Base-by-base conservation (phyloP, 2,888 invertebrate genomes). In the Lamellibrachia satsuma region DNA sequence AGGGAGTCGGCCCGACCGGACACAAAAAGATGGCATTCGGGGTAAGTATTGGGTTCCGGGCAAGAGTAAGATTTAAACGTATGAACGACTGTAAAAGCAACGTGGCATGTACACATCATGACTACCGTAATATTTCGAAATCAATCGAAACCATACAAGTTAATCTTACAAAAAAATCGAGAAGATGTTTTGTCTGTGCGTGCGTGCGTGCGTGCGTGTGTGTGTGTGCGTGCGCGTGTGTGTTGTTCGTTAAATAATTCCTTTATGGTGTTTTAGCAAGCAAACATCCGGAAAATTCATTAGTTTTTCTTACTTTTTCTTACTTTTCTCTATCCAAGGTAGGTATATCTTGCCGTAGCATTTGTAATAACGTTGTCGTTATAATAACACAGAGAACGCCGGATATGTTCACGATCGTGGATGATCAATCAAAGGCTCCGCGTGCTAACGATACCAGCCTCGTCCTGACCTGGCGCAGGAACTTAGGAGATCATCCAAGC, bases 401-500 rank as follows among this genome's bases (percentile, higher is more conserved):
- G 22, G 75, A 75, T n/a, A 52, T 93, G 92, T 75, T 94, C 52
- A 90, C 92, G 7, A 39, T 94, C 39, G 92, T 93, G 60, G 93
- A 94, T 57, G 94, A 94, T 51, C 92, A 93, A 90, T 93, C 92
- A 4, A 52, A 92, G 3, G n/a, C 91, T n/a, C 94, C 94, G 27
- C 92, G 92, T n/a, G 60, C 92, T 27, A 92, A 51, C 9, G 93
- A 94, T 91, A 22, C 6, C 91, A 91, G 91, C 7, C 55, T 93
- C 51, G 91, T 94, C 51, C 52, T 90, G 52, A 92, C 91, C 15
- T 90, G 52, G 57, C 92, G 91, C n/a, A 8, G 9, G n/a, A 39
- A 52, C 22, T 91, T 91, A 60, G 90, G 11, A 11, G 39, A 11
- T 15, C 52, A 91, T n/a, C 15, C 52, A 39, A 90, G 90, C 91